Base-by-base conservation (phyloP, 2,113 vertebrate species). In the Oxyruncus cristatus region DNA sequence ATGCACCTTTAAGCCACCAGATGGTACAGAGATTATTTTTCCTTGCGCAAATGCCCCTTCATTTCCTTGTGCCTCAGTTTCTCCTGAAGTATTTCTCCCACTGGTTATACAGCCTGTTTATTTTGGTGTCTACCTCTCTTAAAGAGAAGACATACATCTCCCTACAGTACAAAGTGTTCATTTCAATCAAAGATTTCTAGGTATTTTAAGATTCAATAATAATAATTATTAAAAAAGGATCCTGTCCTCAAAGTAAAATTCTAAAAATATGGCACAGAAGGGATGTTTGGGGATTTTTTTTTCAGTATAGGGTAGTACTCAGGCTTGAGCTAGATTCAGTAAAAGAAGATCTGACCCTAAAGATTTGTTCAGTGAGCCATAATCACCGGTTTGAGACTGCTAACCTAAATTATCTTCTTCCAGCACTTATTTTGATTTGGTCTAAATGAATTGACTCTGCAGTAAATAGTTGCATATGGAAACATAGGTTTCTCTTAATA, bases 381-480 rank as follows among this genome's bases (percentile, higher is more conserved):
- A 84, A 79, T 92, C 58, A 70, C 73, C 80, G 93, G 30, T 22
- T 61, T 89, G 92, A 85, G 76, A 61, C 58, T 72, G 68, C 59
- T 77, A 91, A 35, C 28, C 52, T 92, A 92, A 96, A 97, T 96
- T 86, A 78, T 94, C 84, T 91, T 75, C 89, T 93, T 93, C 79
- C 79, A 96, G 92, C 85, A 93, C 88, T 92, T 93, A 92, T 88
- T 96, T 92, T 96, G 92, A 66, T 95, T 96, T 96, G 92, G 87
- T 59, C 90, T 95, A 88, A 87, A 96, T 96, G 79, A 97, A 95
- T 85, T 92, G 56, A 74, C 41, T 96, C 52, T 75, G 39, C 73
- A 70, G 94, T 92, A 90, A 95, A 96, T 79, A 97, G 89, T 93
- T 86, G 50, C 27, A 52, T 81, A 95, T 27, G 71, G 93, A 97